phyloP scores from a whole-genome alignment of 2,113 vertebrate genomes.

The Cephalopholis sonnerati region DNA sequence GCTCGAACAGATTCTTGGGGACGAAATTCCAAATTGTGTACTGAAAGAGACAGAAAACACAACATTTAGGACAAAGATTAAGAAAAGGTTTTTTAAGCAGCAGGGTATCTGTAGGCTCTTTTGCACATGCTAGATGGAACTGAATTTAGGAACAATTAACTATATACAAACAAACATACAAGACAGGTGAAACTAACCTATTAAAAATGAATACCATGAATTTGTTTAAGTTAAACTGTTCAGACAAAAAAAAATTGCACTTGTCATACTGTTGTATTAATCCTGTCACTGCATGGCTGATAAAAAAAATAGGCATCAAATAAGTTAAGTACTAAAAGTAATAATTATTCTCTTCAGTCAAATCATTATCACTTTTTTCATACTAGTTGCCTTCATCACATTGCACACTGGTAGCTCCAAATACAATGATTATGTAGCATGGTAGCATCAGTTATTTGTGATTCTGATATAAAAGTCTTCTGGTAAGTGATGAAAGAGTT shows the following conservation, averaged over 20 bases:
- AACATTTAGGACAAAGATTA: neutral
- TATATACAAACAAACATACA: neutral
- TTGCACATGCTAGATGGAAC: neutral
- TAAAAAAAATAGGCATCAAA: neutral
- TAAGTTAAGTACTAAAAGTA: neutral
- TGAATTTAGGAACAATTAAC: neutral
- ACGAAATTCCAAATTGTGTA: slow-evolving; percentile 99
- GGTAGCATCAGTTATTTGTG: neutral
- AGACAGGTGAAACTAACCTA: neutral
- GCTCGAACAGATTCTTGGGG: slow-evolving; percentile 99
- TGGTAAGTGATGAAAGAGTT: neutral
- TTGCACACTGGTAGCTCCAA: too few relatives aligned
- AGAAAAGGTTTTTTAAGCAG: neutral
- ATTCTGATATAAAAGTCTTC: neutral
- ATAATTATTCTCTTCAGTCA: neutral
- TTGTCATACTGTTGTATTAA: neutral
- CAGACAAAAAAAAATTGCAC: neutral
- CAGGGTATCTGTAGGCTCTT: neutral
- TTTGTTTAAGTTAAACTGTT: neutral
- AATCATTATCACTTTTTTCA: neutral
- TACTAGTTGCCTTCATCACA: too few relatives aligned
- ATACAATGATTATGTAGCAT: neutral
- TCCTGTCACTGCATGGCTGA: neutral
- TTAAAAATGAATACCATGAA: neutral
- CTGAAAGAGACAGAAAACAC: slow-evolving; percentile 77